phyloP scores from a whole-genome alignment of 2,888 invertebrate species.

The Seira ritae region DNA sequence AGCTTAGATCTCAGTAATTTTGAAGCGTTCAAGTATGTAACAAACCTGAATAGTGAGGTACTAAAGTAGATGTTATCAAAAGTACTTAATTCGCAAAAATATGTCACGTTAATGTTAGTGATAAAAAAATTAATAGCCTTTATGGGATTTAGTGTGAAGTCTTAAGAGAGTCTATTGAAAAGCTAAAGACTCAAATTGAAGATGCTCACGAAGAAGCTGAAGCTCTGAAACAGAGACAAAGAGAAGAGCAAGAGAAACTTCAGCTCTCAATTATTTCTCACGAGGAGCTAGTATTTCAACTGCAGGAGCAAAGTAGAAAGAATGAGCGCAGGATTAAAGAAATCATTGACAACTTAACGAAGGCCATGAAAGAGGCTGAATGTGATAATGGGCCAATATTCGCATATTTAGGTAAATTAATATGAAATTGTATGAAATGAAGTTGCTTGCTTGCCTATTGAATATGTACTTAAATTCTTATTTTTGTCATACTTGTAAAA shows the following conservation, averaged over 20 bases:
- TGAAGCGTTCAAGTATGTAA: slow-evolving; percentile 92
- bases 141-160: slow-evolving; percentile 39
- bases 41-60: slow-evolving; percentile 88
- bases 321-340: slow-evolving; percentile 76
- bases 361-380: slow-evolving; percentile 80
- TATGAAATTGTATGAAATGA: no score
- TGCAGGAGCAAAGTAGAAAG: slow-evolving; percentile 71
- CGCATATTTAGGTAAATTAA: slow-evolving; percentile 81
- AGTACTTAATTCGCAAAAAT: slow-evolving; percentile 27
- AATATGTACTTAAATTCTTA: background rate
- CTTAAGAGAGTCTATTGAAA: slow-evolving; percentile 17
- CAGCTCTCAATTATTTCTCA: slow-evolving; percentile 25
- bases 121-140: slow-evolving; percentile 25
- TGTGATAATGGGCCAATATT: slow-evolving; percentile 86
- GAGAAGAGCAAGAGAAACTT: slow-evolving; percentile 14
- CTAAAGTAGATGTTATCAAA: background rate
- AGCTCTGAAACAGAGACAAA: slow-evolving; percentile 54
- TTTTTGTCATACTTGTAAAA: background rate
- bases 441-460: no score
- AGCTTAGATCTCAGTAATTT: slow-evolving; percentile 93
- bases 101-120: slow-evolving; percentile 27
- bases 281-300: background rate
- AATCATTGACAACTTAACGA: slow-evolving; percentile 78
- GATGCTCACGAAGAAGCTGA: slow-evolving; percentile 65
- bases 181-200: slow-evolving; percentile 22